Evolutionary conservation across 2,113 vertebrate genomes (phyloP).

Genomic region (Peromyscus polionotus): DNA sequence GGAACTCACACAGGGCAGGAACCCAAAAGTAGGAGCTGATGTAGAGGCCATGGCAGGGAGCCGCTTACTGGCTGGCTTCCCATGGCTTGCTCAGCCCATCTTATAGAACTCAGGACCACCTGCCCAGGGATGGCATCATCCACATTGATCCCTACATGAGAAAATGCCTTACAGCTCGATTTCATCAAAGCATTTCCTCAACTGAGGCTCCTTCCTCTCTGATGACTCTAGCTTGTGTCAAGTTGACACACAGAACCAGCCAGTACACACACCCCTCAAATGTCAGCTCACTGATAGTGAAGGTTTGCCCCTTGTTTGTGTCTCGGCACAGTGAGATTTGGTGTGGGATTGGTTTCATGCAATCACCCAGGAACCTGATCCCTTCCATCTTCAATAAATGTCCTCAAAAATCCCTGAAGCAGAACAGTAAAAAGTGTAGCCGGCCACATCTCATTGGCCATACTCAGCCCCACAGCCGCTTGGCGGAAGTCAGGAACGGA

Average conservation of each 20-base stretch:
- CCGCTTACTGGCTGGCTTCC: not conserved
- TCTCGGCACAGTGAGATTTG: not conserved
- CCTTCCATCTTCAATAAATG: not conserved
- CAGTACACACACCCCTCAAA: not conserved
- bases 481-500: not conserved
- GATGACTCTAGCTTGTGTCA: no score
- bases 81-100: not conserved
- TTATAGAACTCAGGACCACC: not conserved
- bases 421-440: not conserved
- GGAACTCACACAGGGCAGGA: not conserved
- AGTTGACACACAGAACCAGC: no score
- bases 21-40: not conserved
- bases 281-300: not conserved
- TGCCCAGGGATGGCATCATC: no score
- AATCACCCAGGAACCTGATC: not conserved
- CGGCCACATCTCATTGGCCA: not conserved
- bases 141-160: no score
- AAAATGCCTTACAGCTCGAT: no score
- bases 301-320: not conserved
- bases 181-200: no score
- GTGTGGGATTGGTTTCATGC: not conserved
- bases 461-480: not conserved
- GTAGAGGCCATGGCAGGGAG: not conserved
- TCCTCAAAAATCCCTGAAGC: not conserved
- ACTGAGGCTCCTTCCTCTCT: no score